Evolutionary conservation across 2,888 invertebrate species (phyloP), one percentile per base, ranked within the genome.

Genomic region (Copidosoma aretas): DNA sequence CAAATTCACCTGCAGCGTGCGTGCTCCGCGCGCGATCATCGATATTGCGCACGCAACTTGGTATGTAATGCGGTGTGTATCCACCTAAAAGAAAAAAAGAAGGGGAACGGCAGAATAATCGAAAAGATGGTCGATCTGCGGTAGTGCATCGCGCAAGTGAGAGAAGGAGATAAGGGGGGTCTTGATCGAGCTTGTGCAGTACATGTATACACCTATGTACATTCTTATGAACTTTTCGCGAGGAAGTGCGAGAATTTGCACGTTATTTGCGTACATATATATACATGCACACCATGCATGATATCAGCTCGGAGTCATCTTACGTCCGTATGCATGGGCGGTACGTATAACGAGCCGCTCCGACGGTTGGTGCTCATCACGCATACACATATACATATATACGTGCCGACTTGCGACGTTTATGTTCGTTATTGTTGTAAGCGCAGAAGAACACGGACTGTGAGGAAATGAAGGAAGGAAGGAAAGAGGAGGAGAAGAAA

Each of bases 191-290:
- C 41, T 41, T 14, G 8, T 14, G 41, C 41, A 14, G n/a, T n/a
- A n/a, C 32, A 32, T 32, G 32, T 32, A 8, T 32, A 32, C 32
- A 32, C 32, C 32, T 32, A 8, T 32, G 32, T 32, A 32, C 32
- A 32, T 5, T n/a, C n/a, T 32, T 32, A 32, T 32, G 32, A 32
- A 32, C 32, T 32, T 32, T 32, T 32, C 32, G 32, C 46, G 39
- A 43, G 22, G 43, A 53, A 53, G 21, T 19, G n/a, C 56, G 52
- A 71, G 70, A 73, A 69, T 72, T 71, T 69, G 69, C 71, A 67
- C 70, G 69, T 72, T 79, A 79, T 80, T 79, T 77, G 77, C 77
- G 74, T 77, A 76, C 72, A 46, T 12, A 8, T 32, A 32, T 3
- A 8, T 32, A 32, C 32, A 32, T 32, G 32, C 32, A 3, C n/a